phyloP scores from a whole-genome alignment of 1,140 invertebrate species.

The Papilio dardanus region DNA sequence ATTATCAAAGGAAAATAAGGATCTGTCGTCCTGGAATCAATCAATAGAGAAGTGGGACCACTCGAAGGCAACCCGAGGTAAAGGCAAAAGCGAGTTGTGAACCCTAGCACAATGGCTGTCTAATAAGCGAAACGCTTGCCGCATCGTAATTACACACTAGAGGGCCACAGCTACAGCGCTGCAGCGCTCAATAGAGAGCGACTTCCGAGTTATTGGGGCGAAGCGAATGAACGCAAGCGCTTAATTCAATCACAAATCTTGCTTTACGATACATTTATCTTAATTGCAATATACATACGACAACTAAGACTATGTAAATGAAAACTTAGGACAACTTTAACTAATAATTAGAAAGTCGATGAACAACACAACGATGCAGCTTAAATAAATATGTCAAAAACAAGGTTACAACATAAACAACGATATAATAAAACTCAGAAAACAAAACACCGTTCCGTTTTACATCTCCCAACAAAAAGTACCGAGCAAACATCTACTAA shows the following conservation, averaged over 20 bases:
- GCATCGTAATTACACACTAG: constrained; percentile 18
- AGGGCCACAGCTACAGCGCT: background rate
- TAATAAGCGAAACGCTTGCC: constrained; percentile 18
- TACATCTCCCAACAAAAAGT: background rate
- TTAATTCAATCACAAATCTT: background rate
- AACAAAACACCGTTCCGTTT: background rate
- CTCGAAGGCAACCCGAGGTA: background rate
- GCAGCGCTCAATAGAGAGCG: background rate
- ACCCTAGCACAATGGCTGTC: constrained; percentile 26
- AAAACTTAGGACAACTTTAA: background rate
- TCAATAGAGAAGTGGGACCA: background rate
- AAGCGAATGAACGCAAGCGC: background rate
- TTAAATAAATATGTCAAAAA: background rate
- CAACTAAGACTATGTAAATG: background rate
- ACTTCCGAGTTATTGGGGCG: constrained; percentile 13
- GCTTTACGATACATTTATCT: background rate
- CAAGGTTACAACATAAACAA: background rate
- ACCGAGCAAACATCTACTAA: background rate
- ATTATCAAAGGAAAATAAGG: background rate
- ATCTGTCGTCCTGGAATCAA: background rate
- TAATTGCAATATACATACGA: background rate
- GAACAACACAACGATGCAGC: no score
- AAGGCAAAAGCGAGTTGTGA: background rate
- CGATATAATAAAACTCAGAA: background rate
- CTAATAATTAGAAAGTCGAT: background rate